phyloP scores from a whole-genome alignment of 2,113 vertebrate species.

The Perccottus glenii region DNA sequence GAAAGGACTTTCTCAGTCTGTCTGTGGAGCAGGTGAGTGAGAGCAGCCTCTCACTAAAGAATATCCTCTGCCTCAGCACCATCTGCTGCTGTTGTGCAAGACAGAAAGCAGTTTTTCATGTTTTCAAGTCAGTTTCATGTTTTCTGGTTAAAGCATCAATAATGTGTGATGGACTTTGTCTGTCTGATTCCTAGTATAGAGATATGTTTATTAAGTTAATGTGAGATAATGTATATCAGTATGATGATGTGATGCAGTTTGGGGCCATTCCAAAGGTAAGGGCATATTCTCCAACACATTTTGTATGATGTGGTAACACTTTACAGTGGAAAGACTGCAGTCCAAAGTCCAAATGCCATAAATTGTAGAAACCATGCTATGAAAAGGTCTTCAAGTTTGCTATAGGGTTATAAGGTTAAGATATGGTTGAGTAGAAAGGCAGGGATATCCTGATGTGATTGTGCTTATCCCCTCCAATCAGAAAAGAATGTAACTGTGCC shows the following conservation, averaged over 20 bases:
- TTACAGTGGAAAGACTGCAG: not conserved
- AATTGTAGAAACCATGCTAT: not conserved
- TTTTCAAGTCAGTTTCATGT: no score
- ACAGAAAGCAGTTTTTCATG: no score
- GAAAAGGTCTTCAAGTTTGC: not conserved
- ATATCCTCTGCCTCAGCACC: no score
- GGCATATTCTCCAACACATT: not conserved
- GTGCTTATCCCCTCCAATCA: conserved; percentile 5
- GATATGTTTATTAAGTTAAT: no score
- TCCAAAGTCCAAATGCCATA: conserved; percentile 8
- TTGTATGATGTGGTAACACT: not conserved
- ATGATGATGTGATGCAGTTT: not conserved
- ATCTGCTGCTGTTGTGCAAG: no score
- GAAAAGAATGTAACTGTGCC: not conserved
- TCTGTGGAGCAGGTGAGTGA: no score
- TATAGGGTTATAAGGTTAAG: not conserved
- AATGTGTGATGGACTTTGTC: no score
- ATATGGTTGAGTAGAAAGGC: not conserved
- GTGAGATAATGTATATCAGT: no score
- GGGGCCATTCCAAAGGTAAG: not conserved
- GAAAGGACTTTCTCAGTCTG: no score
- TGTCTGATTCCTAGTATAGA: no score
- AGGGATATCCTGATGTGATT: conserved; percentile 17
- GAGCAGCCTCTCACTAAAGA: no score
- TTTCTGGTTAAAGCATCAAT: no score